Evolutionary conservation across 2,888 invertebrate genomes (phyloP).

Genomic region (Acanthococcus lagerstroemiae): DNA sequence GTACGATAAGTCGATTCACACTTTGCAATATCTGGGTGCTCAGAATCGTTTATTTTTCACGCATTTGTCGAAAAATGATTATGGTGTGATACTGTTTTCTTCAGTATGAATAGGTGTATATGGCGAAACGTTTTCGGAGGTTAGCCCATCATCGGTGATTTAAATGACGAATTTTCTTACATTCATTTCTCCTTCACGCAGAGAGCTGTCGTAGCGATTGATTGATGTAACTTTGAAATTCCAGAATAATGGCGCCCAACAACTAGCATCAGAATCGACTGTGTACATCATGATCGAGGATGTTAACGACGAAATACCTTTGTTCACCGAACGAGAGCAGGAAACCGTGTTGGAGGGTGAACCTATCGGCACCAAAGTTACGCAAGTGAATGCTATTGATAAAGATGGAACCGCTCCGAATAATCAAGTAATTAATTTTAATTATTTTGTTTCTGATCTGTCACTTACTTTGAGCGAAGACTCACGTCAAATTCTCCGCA

Average conservation of each 20-base stretch:
- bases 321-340: slow-evolving; percentile 89
- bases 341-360: slow-evolving; percentile 92
- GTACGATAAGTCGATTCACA: too few relatives aligned
- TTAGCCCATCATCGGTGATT: too few relatives aligned
- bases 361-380: slow-evolving; percentile 88
- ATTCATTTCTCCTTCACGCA: too few relatives aligned
- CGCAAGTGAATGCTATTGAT: slow-evolving; percentile 91
- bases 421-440: slow-evolving; percentile 59
- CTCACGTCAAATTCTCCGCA: slow-evolving; percentile 42
- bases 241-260: slow-evolving; percentile 90
- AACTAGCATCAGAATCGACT: slow-evolving; percentile 86
- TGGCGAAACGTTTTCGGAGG: too few relatives aligned
- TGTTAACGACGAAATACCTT: slow-evolving; percentile 93
- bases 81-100: too few relatives aligned
- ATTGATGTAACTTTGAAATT: slow-evolving; percentile 35
- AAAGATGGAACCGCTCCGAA: slow-evolving; percentile 92
- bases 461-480: neutral
- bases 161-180: too few relatives aligned
- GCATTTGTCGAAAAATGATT: too few relatives aligned
- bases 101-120: too few relatives aligned
- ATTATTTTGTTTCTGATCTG: neutral
- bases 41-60: too few relatives aligned
- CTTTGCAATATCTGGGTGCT: too few relatives aligned
- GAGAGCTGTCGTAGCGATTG: too few relatives aligned
- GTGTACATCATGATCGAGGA: slow-evolving; percentile 89